Percentiles rank a stretch among this genome's conserved stretches.
Conservation (phyloP, 2,113 vertebrate species). For the Chiloscyllium plagiosum region DNA sequence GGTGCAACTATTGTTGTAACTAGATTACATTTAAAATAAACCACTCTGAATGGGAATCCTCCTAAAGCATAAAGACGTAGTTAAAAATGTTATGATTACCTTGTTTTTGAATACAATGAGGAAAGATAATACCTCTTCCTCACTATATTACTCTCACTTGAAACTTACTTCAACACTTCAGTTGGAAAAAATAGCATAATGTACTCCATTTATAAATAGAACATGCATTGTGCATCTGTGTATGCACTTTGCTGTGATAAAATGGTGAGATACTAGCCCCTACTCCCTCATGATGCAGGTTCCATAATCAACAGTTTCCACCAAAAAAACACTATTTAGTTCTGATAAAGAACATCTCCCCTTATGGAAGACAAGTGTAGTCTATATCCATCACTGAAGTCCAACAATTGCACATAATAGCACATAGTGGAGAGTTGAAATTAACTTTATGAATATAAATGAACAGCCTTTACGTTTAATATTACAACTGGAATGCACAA, state of each 20-base stretch:
- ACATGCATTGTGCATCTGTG: not conserved
- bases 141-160: not conserved
- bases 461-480: not conserved
- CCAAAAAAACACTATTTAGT: not conserved
- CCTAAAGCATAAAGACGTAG: too few relatives aligned
- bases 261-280: not conserved
- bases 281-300: not conserved
- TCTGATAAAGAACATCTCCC: not conserved
- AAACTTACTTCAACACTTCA: not conserved
- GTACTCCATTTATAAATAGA: not conserved
- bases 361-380: not conserved
- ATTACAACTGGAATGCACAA: not conserved
- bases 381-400: not conserved
- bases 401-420: not conserved
- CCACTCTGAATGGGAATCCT: not conserved
- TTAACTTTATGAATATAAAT: not conserved
- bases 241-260: not conserved
- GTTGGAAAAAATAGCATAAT: not conserved
- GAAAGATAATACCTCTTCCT: not conserved
- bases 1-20: not conserved
- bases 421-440: not conserved
- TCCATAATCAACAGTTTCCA: not conserved
- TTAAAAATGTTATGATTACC: not conserved
- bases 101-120: not conserved
- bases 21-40: not conserved